Base-by-base conservation (phyloP, 1,140 invertebrate genomes). In the Chrysomallon squamiferum region DNA sequence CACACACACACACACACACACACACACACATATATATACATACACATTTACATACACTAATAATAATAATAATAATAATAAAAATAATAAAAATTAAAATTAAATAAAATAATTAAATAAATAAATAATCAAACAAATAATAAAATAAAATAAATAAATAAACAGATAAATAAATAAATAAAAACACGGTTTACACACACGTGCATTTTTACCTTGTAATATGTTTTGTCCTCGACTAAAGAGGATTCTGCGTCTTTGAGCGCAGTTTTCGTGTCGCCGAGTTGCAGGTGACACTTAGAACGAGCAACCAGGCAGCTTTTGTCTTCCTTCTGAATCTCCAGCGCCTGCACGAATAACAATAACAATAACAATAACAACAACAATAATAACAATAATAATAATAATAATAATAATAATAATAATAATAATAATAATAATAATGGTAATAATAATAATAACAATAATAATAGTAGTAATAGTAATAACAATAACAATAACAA, bases 231-330 rank as follows among this genome's bases (percentile, higher is more conserved):
- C 50, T 91, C 89, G 47, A 88, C 86, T 0, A 96, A 84, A 0
- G 93, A 93, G 0, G 89, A 88, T 81, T 96, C 93, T 0, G 95
- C 94, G 80, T 97, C 95, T 66, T 90, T 84, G 3, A 97, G 84
- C 0, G 94, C 94, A 77, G 91, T 90, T 29, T 89, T 87, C 0
- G 94, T 91, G 76, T 96, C 91, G 18, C 95, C 95, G 7, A 96
- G 85, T 32, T 95, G 87, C 20, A 97, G 87, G 79, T 94, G 91
- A 83, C 95, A 97, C 84, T 92, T 93, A 78, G 94, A 95, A 65
- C 95, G 88, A 2, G 93, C 91, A 20, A 96, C 92, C 38, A 96
- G 86, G 7, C 93, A 93, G 52, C 72, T 76, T 32, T 71, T 75
- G 50, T 84, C 81, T 20, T 69, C 69, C 22, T 62, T 62, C 15